Percentiles rank a stretch among this genome's conserved stretches.
These are phyloP conservation scores for Myodes glareolus DNA, from an alignment of 2,113 vertebrate genomes.

Conservation along the genomic window DNA sequence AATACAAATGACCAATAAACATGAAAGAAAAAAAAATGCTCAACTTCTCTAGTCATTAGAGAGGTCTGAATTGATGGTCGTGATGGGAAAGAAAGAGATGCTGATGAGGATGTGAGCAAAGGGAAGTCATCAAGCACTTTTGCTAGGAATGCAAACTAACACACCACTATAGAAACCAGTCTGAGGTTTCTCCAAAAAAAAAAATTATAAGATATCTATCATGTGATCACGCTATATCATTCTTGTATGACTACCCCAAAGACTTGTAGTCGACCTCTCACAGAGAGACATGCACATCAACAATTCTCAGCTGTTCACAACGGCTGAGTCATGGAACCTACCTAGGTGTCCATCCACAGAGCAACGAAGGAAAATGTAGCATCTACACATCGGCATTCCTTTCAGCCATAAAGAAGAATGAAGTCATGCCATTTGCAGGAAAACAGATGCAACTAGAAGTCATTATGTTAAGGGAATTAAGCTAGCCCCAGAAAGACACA, in stretches of 20 bases:
- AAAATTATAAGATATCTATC: neutral
- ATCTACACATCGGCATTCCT: neutral
- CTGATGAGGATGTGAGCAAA: neutral
- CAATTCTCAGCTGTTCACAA: neutral
- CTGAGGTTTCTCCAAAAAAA: neutral
- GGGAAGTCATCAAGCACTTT: neutral
- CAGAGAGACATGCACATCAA: neutral
- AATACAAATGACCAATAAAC: neutral
- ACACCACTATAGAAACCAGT: neutral
- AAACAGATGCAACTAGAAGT: neutral
- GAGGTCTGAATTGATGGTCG: neutral
- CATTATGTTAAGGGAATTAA: neutral
- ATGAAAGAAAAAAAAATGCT: neutral
- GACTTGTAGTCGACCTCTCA: neutral
- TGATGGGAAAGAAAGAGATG: neutral
- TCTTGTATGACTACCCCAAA: neutral
- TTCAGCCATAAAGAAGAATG: neutral
- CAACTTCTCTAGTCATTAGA: neutral
- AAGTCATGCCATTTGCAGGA: neutral
- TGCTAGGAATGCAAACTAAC: neutral
- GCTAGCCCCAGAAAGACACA: neutral
- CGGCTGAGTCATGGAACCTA: neutral
- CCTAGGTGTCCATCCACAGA: neutral
- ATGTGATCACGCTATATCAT: neutral
- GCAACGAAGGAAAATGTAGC: neutral